A percentile compares a stretch with the other conserved stretches of the same genome.
phyloP scores from a whole-genome alignment of 1,140 invertebrate genomes.

The Parapsyche elsis region DNA sequence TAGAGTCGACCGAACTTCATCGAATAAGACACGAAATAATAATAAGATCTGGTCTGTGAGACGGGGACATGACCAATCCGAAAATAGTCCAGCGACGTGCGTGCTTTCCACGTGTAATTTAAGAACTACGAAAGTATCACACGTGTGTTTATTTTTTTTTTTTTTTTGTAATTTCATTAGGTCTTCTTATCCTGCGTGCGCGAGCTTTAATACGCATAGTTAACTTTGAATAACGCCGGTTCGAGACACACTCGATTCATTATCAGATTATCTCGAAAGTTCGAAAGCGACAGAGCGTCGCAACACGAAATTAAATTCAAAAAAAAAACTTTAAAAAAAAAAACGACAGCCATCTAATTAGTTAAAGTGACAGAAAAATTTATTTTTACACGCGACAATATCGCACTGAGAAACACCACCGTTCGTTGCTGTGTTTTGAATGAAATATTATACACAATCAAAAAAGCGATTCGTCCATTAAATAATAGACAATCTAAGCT shows the following conservation, averaged over 20 bases:
- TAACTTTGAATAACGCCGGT: neutral
- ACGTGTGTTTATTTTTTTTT: neutral
- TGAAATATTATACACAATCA: too few species aligned
- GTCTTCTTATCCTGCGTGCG: neutral
- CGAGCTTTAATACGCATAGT: neutral
- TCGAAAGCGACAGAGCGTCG: neutral
- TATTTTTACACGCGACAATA: neutral
- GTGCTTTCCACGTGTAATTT: neutral
- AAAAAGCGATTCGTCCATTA: too few species aligned
- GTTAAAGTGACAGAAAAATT: too few species aligned
- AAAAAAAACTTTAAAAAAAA: neutral
- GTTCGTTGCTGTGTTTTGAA: neutral
- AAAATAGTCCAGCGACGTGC: neutral
- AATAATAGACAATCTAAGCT: too few species aligned
- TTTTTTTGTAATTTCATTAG: neutral
- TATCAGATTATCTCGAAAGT: neutral
- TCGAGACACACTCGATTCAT: neutral
- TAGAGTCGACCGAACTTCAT: slow-evolving; percentile 12
- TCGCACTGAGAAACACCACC: neutral
- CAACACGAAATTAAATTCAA: neutral
- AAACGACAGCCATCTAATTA: too few species aligned
- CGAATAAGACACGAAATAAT: too few species aligned
- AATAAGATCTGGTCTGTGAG: neutral
- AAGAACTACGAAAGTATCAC: neutral
- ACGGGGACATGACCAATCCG: neutral